Base-by-base conservation (phyloP, 2,797 vertebrate species). In the Pitangus sulphuratus region DNA sequence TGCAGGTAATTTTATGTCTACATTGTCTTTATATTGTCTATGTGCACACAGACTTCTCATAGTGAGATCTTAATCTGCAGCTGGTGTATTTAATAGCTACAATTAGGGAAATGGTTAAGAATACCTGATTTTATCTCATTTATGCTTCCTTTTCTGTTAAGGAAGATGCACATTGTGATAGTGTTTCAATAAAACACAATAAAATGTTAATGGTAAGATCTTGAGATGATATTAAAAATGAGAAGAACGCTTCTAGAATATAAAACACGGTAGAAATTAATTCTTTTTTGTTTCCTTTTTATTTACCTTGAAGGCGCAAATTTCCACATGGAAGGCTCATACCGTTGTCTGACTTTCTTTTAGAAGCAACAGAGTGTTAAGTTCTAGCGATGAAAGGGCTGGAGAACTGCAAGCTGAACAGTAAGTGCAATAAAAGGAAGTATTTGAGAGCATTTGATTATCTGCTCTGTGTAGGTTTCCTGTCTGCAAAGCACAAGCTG, bases 21-120 rank as follows among this genome's bases (percentile, higher is more conserved):
- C 16, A 4, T 54, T 91, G 19, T 84, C 44, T 88, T 53, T 86
- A 4, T 65, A 47, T 51, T 81, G 20, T 51, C 24, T 84, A 2
- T 69, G 33, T 72, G 72, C 9, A 40, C 70, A 53, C 39, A 90
- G 72, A 60, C 25, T 90, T 71, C 54, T 81, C 31, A 45, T 77
- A 91, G 44, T 76, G 62, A 79, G 62, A 82, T 79, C 77, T 90
- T 93, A 90, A 87, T 94, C 68, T 90, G 54, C 56, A 77, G 9
- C 39, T 87, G 21, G 9, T 82, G 48, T 82, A 35, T 89, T 93
- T 83, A 78, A 61, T 79, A 85, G 48, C 50, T 74, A 80, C 70
- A 65, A 14, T 95, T 90, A 88, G 25, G 80, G 39, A 92, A 92
- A 80, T 77, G 31, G 24, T 89, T 93, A 92, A 79, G 54, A 86